Evolutionary conservation across 2,888 invertebrate species (phyloP).

Genomic region (Mythimna impura): DNA sequence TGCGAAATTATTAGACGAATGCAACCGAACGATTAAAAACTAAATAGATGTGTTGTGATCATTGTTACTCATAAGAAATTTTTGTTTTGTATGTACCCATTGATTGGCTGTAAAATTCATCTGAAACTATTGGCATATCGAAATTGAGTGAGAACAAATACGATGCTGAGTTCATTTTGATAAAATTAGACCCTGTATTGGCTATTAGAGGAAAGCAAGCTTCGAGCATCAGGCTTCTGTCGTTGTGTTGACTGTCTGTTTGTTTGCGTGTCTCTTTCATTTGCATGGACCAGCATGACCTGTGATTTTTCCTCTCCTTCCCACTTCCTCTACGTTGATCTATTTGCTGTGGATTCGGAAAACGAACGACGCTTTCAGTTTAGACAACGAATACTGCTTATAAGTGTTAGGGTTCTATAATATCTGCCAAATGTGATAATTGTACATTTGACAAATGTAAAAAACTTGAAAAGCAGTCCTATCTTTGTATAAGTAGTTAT

Average conservation of each 20-base stretch:
- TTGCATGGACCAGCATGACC: conserved; percentile 89
- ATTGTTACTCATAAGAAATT: conserved; percentile 77
- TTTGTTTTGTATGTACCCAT: conserved; percentile 75
- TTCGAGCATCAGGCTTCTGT: conserved; percentile 87
- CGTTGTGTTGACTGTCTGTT: conserved; percentile 86
- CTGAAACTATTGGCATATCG: conserved; percentile 70
- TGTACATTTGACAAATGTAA: conserved; percentile 66
- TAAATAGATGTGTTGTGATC: conserved; percentile 86
- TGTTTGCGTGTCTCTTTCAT: conserved; percentile 89
- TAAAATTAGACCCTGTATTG: conserved; percentile 82
- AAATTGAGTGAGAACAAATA: conserved; percentile 63
- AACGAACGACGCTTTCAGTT: conserved; percentile 71
- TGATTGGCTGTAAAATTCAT: conserved; percentile 84
- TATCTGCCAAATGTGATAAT: conserved; percentile 53
- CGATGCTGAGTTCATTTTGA: conserved; percentile 68
- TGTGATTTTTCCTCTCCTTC: conserved; percentile 82
- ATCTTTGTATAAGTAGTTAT: conserved; percentile 72
- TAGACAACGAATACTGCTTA: conserved; percentile 63
- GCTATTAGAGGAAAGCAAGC: conserved; percentile 82
- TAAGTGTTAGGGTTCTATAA: conserved; percentile 57
- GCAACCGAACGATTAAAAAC: conserved; percentile 75
- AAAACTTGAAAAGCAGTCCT: conserved; percentile 73
- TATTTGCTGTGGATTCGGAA: conserved; percentile 76
- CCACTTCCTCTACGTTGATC: conserved; percentile 75
- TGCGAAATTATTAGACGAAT: conserved; percentile 89